Evolutionary conservation across 2,797 vertebrate species (phyloP).

Genomic region (Squalus acanthias): DNA sequence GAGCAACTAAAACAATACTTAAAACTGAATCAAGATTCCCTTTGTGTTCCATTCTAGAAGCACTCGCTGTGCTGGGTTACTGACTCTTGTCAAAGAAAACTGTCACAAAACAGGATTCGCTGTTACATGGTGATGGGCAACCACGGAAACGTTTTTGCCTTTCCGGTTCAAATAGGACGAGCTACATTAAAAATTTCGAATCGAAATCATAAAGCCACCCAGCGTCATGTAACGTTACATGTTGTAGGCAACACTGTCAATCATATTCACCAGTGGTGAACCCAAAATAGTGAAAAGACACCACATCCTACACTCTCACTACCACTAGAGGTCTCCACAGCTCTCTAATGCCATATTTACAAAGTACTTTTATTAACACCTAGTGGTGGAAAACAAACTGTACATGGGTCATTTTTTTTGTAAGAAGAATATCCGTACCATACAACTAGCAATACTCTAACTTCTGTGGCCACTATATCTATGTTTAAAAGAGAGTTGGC

Average conservation of each 20-base stretch:
- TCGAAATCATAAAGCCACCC: neutral
- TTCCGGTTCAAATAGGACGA: neutral
- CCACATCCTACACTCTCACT: neutral
- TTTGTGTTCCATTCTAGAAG: neutral
- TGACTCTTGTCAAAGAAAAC: neutral
- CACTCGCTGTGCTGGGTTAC: neutral
- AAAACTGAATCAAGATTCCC: neutral
- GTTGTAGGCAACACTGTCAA: neutral
- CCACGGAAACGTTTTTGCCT: neutral
- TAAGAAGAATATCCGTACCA: neutral
- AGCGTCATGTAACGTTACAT: too few species aligned
- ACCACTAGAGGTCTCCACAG: constrained; percentile 21
- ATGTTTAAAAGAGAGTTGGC: neutral
- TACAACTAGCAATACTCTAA: neutral
- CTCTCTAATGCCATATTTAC: neutral
- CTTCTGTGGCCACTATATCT: neutral
- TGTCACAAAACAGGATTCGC: neutral
- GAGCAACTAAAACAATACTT: neutral
- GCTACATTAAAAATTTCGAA: neutral
- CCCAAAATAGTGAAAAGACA: neutral
- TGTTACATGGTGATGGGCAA: neutral
- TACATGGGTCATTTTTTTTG: neutral
- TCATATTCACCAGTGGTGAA: neutral
- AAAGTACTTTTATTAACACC: too few species aligned
- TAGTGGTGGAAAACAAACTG: neutral